Evolutionary conservation across 2,888 invertebrate species (phyloP).

Genomic region (Thalpophila matura): DNA sequence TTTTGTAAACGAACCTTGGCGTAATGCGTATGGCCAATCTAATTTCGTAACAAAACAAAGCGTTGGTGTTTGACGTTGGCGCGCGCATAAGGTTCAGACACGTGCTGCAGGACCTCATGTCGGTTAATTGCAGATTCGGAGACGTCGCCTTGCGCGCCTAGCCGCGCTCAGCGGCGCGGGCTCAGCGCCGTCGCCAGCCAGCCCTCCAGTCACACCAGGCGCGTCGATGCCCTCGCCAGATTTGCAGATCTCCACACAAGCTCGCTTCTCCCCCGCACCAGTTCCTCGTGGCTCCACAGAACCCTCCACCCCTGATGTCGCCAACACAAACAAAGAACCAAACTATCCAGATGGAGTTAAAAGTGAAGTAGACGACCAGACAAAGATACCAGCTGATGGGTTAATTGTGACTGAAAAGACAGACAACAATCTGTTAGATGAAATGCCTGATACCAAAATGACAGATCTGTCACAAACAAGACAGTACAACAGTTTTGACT

Average conservation of each 20-base stretch:
- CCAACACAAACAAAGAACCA: conserved; percentile 82
- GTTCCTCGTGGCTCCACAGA: conserved; percentile 77
- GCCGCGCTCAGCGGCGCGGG: conserved; percentile 91
- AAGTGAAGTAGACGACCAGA: conserved; percentile 79
- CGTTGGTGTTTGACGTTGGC: conserved; percentile 79
- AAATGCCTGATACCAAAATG: conserved; percentile 90
- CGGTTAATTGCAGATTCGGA: conserved; percentile 92
- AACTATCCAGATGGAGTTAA: conserved; percentile 82
- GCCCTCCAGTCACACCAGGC: conserved; percentile 86
- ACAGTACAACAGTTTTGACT: conserved; percentile 88
- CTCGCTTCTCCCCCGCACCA: conserved; percentile 73
- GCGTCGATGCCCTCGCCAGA: conserved; percentile 80
- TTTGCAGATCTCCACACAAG: conserved; percentile 66
- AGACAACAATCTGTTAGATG: conserved; percentile 86
- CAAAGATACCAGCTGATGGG: conserved; percentile 85
- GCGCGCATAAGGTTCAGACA: conserved; percentile 73
- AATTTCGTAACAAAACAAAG: conserved; percentile 91
- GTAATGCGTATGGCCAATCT: conserved; percentile 87
- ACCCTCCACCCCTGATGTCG: conserved; percentile 76
- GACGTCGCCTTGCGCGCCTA: conserved; percentile 94
- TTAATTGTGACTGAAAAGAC: conserved; percentile 89
- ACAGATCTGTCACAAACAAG: conserved; percentile 87
- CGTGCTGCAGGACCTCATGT: conserved; percentile 75
- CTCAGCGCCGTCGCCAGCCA: conserved; percentile 86
- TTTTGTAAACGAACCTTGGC: conserved; percentile 84